These are phyloP conservation scores for Anguilla japonica DNA, from an alignment of 2,113 vertebrate species.

Conservation along the genomic window DNA sequence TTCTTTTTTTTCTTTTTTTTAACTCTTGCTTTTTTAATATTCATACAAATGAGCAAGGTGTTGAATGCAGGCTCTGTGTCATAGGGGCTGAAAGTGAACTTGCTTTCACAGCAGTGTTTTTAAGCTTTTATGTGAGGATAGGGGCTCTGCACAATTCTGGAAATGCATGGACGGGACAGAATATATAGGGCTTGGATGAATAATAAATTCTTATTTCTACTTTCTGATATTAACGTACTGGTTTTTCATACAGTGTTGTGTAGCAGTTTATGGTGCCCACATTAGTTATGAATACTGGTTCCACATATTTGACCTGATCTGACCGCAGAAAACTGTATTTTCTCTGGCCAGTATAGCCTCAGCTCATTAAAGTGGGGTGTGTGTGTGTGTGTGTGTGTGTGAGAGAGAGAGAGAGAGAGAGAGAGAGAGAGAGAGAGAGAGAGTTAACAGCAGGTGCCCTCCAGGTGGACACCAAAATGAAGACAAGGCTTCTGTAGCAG, in stretches of 20 bases:
- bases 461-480: constrained; percentile 69
- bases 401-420: constrained; percentile 34
- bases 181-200: too few species aligned
- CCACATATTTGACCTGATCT: too few species aligned
- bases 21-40: constrained; percentile 66
- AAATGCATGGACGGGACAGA: too few species aligned
- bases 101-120: constrained; percentile 41
- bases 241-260: too few species aligned
- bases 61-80: constrained; percentile 64
- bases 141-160: constrained; percentile 15
- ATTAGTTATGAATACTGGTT: too few species aligned
- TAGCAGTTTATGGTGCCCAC: too few species aligned
- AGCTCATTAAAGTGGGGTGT: background rate
- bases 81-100: constrained; percentile 52
- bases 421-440: constrained; percentile 37
- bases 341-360: background rate
- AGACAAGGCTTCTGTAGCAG: constrained; percentile 57
- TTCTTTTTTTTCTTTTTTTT: background rate
- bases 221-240: too few species aligned
- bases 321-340: background rate
- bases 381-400: too few species aligned
- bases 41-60: constrained; percentile 68
- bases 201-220: too few species aligned
- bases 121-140: constrained; percentile 52
- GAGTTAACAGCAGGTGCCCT: constrained; percentile 63